phyloP scores from a whole-genome alignment of 2,113 vertebrate genomes.

The Pimephales promelas region DNA sequence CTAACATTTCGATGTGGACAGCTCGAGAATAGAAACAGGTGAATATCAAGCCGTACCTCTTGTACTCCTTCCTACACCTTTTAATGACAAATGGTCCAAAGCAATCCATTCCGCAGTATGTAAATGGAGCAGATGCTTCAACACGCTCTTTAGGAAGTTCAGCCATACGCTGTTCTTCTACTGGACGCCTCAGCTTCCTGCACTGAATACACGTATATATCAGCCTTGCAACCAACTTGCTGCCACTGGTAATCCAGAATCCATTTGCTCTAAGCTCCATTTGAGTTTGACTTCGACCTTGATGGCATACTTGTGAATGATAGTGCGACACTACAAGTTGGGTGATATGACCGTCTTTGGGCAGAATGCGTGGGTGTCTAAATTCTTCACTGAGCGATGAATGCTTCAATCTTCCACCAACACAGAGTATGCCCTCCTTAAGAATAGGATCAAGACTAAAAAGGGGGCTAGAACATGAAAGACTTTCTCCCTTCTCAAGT shows the following conservation, averaged over 20 bases:
- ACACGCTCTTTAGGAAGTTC: neutral
- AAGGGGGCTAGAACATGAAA: neutral
- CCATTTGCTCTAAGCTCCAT: neutral
- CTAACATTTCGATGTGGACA: neutral
- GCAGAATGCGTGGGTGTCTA: neutral
- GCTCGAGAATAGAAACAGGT: neutral
- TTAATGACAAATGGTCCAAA: conserved; percentile 9
- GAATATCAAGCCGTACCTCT: conserved; percentile 11
- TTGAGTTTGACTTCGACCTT: neutral
- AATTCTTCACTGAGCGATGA: neutral
- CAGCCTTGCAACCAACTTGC: neutral
- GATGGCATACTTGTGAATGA: conserved; percentile 23
- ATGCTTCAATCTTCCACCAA: conserved; percentile 26
- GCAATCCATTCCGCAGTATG: neutral
- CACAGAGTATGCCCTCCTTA: neutral
- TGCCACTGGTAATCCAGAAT: neutral
- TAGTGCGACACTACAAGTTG: neutral
- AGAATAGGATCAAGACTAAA: neutral
- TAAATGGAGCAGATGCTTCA: neutral
- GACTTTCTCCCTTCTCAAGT: neutral
- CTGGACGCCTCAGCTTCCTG: neutral
- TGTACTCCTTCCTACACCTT: neutral
- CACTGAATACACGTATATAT: neutral
- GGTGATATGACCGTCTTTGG: neutral
- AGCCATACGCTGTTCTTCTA: neutral